A percentile compares a stretch with the other conserved stretches of the same genome.
phyloP scores from a whole-genome alignment of 2,797 vertebrate species.

The Enteromius afrohamiltoni region DNA sequence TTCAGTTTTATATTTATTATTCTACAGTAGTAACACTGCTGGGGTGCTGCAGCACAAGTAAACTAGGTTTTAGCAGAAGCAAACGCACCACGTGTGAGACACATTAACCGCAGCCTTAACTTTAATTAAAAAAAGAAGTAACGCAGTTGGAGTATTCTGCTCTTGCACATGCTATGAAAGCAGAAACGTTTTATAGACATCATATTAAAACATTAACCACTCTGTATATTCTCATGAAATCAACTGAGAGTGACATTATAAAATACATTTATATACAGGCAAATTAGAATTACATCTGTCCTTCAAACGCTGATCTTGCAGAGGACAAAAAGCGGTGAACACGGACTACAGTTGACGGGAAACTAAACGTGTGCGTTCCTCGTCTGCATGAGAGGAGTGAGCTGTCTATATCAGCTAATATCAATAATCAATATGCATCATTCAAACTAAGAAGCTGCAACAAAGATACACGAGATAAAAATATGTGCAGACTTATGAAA shows the following conservation, averaged over 20 bases:
- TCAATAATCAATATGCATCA: too few species aligned
- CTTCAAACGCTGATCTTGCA: constrained; percentile 24
- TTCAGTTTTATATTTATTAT: not conserved
- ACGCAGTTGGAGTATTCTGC: not conserved
- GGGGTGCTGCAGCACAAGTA: not conserved
- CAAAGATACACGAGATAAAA: too few species aligned
- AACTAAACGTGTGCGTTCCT: too few species aligned
- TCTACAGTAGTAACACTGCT: not conserved
- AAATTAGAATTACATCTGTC: constrained; percentile 53
- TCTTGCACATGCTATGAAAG: constrained; percentile 1
- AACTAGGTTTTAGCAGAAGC: not conserved
- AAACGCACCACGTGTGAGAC: not conserved
- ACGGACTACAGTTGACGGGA: too few species aligned
- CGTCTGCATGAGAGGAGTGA: too few species aligned
- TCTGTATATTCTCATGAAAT: constrained; percentile 55
- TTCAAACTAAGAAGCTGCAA: too few species aligned
- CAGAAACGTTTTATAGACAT: constrained; percentile 11
- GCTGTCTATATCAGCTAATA: too few species aligned
- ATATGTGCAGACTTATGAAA: too few species aligned
- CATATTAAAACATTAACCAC: constrained; percentile 58
- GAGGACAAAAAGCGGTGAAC: too few species aligned
- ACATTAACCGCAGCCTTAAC: not conserved
- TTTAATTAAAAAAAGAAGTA: not conserved
- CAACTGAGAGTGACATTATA: constrained; percentile 59
- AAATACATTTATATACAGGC: constrained; percentile 45